Base-by-base conservation (phyloP, 2,797 vertebrate genomes). In the Dryobates pubescens region DNA sequence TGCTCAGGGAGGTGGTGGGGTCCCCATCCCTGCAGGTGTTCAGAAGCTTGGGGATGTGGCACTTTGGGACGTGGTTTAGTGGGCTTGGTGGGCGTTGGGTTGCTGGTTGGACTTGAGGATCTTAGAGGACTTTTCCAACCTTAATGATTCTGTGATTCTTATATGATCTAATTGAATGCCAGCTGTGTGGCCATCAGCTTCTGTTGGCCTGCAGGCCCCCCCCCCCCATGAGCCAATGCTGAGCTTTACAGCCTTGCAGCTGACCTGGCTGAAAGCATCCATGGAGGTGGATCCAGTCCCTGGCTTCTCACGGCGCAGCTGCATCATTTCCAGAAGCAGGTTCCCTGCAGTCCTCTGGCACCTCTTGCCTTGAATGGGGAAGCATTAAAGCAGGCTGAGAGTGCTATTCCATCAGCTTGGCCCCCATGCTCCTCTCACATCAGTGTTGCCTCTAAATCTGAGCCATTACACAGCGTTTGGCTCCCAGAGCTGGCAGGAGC, bases 391-490 rank as follows among this genome's bases (percentile, higher is more conserved):
- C 3, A 5, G 51, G 76, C 76, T 59, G 87, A 65, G 49, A 38
- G 61, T 27, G 38, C 68, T 68, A 2, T 76, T 86, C 82, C 89
- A 36, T 94, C 89, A 85, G 85, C 68, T 62, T 24, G 20, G 34
- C 78, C 87, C 79, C 82, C 10, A 29, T 4, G 67, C 82, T 89
- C 32, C 82, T 80, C 76, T 96, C 63, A 9, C 16, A 81, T 83
- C 85, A 23, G 7, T 76, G 91, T 32, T 92, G 65, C 29, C 59
- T 56, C 73, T 22, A 5, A 62, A 74, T 84, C 20, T 0, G 51
- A 56, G 59, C 86, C 67, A 45, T 59, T 57, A 7, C 8, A 2
- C 0, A 3, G 38, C 0, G 0, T 26, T 49, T 1, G 4, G 51
- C 80, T 75, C 94, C 81, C 8, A 0, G 1, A 47, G 30, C 47